Evolutionary conservation across 2,113 vertebrate species (phyloP), one percentile per base, ranked within the genome.

Genomic region (Lichenostomus cassidix): DNA sequence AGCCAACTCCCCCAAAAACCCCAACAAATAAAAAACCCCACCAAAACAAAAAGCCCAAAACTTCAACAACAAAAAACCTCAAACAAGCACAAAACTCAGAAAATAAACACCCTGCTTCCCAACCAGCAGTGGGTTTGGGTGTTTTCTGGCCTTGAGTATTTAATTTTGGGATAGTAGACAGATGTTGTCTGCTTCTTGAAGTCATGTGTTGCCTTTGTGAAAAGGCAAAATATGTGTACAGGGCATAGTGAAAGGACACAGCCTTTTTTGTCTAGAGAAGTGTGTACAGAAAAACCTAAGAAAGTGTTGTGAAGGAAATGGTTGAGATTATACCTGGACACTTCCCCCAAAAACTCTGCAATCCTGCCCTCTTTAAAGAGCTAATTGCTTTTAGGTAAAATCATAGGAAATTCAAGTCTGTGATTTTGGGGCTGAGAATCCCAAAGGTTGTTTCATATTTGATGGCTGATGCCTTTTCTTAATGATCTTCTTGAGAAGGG

Each of bases 51-150:
- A 4, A 2, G 3, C 2, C 16, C 35, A 35, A 23, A 83, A 62
- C 68, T 44, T 19, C 39, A 81, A 53, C 14, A 55, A 21, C 33
- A 59, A 52, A 67, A 64, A 21, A 5, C 3, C 22, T 2, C 28
- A 76, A 46, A 6, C 15, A 50, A 75, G 15, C 28, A 20, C 10
- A 73, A 90, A 80, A 24, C 27, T 37, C 67, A 70, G 3, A 29
- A 65, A 49, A 7, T 15, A 68, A 46, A 42, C 33, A 55, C 23
- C n/a, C 28, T 0, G 0, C 46, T 12, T 10, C 11, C 28, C 49
- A 69, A 5, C 14, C 55, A 85, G 9, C 20, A 39, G 33, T 44
- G 5, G 1, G 10, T 39, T 88, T 77, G 52, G 12, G 20, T 46
- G 23, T 47, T 89, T 84, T 71, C 39, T 59, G 35, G n/a, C 23